Evolutionary conservation across 2,113 vertebrate genomes (phyloP).

Genomic region (Alexandromys fortis): DNA sequence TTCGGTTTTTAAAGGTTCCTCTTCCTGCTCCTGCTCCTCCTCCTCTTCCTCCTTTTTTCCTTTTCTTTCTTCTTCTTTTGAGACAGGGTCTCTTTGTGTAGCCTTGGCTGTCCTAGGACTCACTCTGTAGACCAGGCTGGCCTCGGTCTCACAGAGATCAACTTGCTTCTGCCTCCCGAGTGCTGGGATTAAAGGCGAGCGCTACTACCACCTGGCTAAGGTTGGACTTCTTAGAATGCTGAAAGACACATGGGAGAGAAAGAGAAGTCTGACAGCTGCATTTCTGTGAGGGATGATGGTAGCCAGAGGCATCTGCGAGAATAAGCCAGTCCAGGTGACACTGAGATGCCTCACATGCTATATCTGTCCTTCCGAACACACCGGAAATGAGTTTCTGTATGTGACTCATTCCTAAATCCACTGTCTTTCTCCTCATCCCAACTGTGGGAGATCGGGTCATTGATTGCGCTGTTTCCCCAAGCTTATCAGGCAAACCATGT

Average conservation of each 20-base stretch:
- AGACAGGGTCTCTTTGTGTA: neutral
- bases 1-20: constrained; percentile 1
- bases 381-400: constrained; percentile 71
- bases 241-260: neutral
- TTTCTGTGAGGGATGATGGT: constrained; percentile 44
- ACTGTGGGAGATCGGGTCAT: constrained; percentile 53
- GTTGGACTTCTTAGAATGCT: constrained; percentile 5
- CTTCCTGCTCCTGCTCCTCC: neutral
- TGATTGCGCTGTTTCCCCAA: constrained; percentile 52
- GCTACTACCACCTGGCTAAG: neutral
- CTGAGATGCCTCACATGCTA: neutral
- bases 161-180: neutral
- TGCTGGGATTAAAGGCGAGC: neutral
- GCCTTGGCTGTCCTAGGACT: neutral
- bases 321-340: constrained; percentile 65
- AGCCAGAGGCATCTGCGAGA: constrained; percentile 54
- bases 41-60: neutral
- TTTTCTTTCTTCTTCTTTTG: neutral
- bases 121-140: neutral
- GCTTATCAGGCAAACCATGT: constrained; percentile 60
- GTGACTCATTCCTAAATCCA: constrained; percentile 75
- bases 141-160: neutral
- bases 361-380: constrained; percentile 63
- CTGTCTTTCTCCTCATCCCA: constrained; percentile 62
- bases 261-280: constrained; percentile 8